Evolutionary conservation across 2,888 invertebrate species (phyloP), one percentile per base, ranked within the genome.

Genomic region (Amiota minor): DNA sequence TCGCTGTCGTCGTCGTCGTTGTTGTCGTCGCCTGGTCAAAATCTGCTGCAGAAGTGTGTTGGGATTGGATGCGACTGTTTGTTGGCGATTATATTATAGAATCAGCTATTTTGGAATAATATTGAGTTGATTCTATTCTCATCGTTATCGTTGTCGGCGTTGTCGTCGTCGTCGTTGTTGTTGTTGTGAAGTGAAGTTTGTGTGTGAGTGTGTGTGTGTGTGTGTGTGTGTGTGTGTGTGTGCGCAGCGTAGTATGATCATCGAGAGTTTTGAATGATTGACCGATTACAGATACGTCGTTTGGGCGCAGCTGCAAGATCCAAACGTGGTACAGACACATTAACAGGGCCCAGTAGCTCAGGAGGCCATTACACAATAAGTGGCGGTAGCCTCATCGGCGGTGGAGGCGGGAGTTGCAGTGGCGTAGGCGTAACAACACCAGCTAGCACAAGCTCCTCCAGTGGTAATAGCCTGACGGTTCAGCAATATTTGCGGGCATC

Each of bases 241-340:
- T 59, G 56, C 56, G 35, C 20, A n/a, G 20, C 70, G 20, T 71
- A 46, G 61, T 49, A 61, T 72, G 72, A 55, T 10, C 9, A 59
- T 73, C 79, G 71, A 77, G 77, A 18, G 75, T 74, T 78, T 85
- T 88, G 87, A 86, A 87, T 88, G 88, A 83, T 86, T 87, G 87
- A 87, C 84, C 86, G 86, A 72, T 79, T 87, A 76, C 86, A 86
- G 76, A 86, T 85, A 72, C 88, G 88, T 79, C 88, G 88, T 79
- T 85, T 87, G 81, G 86, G 84, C 79, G 88, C 87, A 83, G 85
- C 84, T 79, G 82, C 83, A 76, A 79, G 81, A 76, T 86, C 81
- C 70, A 86, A 86, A 80, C 85, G 85, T 56, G 71, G 76, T 53
- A 68, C 70, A 14, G 76, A 61, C 49, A 73, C 71, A 20, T 69